Percentiles rank a stretch among this genome's conserved stretches.
Evolutionary conservation across 2,888 invertebrate species (phyloP).

Genomic region (Tetrapedia diversipes): DNA sequence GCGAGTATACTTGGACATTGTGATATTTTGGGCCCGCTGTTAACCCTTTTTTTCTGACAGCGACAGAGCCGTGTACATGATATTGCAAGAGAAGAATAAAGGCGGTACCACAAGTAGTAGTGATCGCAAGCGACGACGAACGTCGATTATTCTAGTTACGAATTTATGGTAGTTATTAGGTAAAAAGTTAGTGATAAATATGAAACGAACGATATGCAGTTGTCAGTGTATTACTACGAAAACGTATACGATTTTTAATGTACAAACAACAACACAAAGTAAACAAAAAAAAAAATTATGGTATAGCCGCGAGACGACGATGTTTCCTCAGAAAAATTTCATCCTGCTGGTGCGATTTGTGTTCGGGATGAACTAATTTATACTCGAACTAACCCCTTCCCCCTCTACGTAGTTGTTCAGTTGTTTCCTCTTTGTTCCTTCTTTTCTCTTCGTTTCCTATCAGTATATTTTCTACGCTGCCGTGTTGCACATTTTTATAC

Average conservation of each 20-base stretch:
- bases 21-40: conserved; percentile 78
- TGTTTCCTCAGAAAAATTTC: conserved; percentile 41
- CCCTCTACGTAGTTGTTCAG: not conserved
- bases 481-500: conserved; percentile 45
- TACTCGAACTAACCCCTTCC: conserved; percentile 34
- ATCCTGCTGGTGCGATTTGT: conserved; percentile 58
- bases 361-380: conserved; percentile 56
- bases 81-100: conserved; percentile 68
- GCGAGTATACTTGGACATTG: conserved; percentile 80
- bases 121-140: conserved; percentile 56
- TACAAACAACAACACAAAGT: conserved; percentile 82
- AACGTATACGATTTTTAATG: conserved; percentile 83
- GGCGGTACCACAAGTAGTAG: conserved; percentile 55
- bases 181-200: conserved; percentile 72
- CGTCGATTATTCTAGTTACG: conserved; percentile 81
- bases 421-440: not conserved
- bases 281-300: conserved; percentile 72
- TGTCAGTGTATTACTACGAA: conserved; percentile 81
- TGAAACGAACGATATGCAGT: conserved; percentile 75
- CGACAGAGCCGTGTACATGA: conserved; percentile 62
- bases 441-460: not conserved
- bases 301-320: conserved; percentile 61
- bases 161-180: conserved; percentile 80
- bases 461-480: conserved; percentile 23
- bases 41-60: conserved; percentile 64